Evolutionary conservation across 2,113 vertebrate species (phyloP), one percentile per base, ranked within the genome.

Genomic region (Clarias gariepinus): DNA sequence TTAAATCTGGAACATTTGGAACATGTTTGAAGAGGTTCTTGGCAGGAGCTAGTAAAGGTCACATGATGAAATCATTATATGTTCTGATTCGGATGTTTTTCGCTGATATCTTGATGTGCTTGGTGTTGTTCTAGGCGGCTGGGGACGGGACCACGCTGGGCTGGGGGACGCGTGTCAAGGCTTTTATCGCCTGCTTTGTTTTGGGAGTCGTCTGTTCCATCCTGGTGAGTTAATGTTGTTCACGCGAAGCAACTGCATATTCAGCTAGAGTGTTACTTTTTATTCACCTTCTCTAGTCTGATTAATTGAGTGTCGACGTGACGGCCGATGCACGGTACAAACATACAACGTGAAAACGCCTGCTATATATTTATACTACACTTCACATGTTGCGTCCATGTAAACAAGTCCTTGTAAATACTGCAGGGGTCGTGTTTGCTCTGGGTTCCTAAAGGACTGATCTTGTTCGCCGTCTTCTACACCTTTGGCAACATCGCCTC

Each of bases 111-210:
- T 81, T 13, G 2, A 3, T 68, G 4, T 10, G 12, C 13, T n/a
- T 64, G 10, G 85, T 15, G 88, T 18, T 89, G 33, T 57, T 53
- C 28, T 86, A 96, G 95, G 89, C 89, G 79, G 94, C 92, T 76
- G 93, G 90, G 87, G 91, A 95, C 84, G 93, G 92, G 6, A 91
- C 92, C 0, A 92, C 93, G 2, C 85, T 96, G 88, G 68, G 90
- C 60, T 95, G 94, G 92, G 94, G 94, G 1, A 94, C 94, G 0
- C 87, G 95, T 52, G 84, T 95, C 85, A 95, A 93, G 81, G 95
- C 92, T 30, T 96, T 96, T 83, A 2, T 91, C 4, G 83, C 92
- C 78, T 95, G 93, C 80, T 95, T 95, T 41, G 13, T 91, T 11
- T 23, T 93, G 28, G 95, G 95, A 0, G 83, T 91, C 0, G 0